These are phyloP conservation scores for Phylloscopus whistleri DNA, from an alignment of 2,113 vertebrate species.

Conservation along the genomic window DNA sequence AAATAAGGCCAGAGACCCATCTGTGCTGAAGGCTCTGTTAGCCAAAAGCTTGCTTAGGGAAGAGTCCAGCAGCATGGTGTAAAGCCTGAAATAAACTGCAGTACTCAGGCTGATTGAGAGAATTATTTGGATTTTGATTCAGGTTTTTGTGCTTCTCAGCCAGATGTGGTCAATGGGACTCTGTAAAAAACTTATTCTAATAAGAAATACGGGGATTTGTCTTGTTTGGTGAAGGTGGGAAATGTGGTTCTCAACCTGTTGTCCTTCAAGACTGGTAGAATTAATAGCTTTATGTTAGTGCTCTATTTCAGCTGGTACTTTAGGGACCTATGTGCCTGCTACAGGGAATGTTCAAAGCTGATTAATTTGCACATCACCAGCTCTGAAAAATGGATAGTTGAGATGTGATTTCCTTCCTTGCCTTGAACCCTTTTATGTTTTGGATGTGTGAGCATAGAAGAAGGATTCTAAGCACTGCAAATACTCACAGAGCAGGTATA, in stretches of 20 bases:
- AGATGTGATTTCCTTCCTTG: neutral
- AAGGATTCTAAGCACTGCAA: neutral
- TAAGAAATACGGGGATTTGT: neutral
- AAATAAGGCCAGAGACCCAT: slow-evolving; percentile 47
- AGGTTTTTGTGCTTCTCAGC: neutral
- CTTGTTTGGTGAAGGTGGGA: neutral
- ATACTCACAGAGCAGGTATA: neutral
- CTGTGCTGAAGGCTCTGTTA: slow-evolving; percentile 17
- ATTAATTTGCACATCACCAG: neutral
- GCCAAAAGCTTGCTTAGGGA: neutral
- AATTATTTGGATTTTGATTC: neutral
- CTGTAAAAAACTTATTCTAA: neutral
- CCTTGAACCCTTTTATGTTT: neutral
- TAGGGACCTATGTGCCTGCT: neutral
- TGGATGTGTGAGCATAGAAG: neutral
- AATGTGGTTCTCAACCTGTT: neutral
- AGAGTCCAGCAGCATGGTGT: neutral
- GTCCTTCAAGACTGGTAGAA: neutral
- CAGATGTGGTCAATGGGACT: neutral
- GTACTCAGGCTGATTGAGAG: neutral
- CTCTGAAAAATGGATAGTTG: neutral
- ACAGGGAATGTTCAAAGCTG: neutral
- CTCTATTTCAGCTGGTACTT: neutral
- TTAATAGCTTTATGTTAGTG: neutral
- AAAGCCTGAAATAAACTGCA: neutral